phyloP scores from a whole-genome alignment of 2,113 vertebrate species.

The Trematocara unimaculatum region DNA sequence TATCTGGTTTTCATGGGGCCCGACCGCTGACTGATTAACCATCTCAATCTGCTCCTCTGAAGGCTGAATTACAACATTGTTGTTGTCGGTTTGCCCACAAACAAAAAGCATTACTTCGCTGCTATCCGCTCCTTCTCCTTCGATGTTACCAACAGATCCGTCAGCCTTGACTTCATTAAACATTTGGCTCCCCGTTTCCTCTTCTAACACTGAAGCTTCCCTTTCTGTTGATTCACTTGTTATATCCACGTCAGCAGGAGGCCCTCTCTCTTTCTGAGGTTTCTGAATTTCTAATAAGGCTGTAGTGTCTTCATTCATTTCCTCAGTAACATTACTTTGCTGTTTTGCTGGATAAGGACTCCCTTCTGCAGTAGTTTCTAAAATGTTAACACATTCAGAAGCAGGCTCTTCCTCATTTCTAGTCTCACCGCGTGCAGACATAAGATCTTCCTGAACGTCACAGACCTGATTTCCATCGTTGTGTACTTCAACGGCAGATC shows the following conservation, averaged over 20 bases:
- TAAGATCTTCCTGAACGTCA: not conserved
- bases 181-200: not conserved
- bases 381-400: not conserved
- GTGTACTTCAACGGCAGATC: not conserved
- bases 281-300: not conserved
- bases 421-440: not conserved
- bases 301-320: not conserved
- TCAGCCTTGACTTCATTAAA: conserved; percentile 14
- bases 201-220: not conserved
- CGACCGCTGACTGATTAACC: not conserved
- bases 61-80: not conserved
- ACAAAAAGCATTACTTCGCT: conserved; percentile 31
- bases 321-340: not conserved
- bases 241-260: not conserved
- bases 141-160: not conserved
- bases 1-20: conserved; percentile 33
- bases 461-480: not conserved
- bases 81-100: conserved; percentile 12
- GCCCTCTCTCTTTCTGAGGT: not conserved
- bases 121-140: conserved; percentile 6
- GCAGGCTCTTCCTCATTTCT: not conserved
- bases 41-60: conserved; percentile 27
- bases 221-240: conserved; percentile 11
- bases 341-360: not conserved
- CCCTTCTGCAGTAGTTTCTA: not conserved